Percentiles rank a stretch among this genome's conserved stretches.
Conservation (phyloP, 2,113 vertebrate genomes). For the Macrotus californicus region DNA sequence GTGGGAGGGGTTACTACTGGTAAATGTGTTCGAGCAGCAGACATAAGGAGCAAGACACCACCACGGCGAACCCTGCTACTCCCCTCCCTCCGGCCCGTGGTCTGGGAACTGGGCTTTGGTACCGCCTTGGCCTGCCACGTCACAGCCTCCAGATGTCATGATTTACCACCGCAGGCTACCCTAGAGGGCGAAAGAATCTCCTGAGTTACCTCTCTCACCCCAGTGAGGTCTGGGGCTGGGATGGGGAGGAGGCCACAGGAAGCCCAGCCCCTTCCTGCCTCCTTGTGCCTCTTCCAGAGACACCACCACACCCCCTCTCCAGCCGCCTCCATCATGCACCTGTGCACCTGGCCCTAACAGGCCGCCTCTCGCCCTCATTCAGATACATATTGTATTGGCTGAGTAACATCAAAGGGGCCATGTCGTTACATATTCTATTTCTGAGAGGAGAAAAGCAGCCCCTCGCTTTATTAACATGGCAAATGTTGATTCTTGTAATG, state of each 20-base stretch:
- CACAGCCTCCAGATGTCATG: too few species aligned
- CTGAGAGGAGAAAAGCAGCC: conserved; percentile 78
- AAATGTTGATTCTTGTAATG: conserved; percentile 86
- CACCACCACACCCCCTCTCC: fast-evolving
- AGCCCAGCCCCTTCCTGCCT: neutral
- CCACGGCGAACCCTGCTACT: fast-evolving
- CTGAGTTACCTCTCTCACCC: neutral
- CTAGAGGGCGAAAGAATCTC: neutral
- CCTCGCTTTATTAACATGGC: conserved; percentile 84
- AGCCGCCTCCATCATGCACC: fast-evolving
- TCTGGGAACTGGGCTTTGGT: neutral
- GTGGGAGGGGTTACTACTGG: fast-evolving
- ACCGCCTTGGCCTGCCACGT: fast-evolving
- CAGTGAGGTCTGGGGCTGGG: fast-evolving
- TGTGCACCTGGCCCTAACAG: conserved; percentile 71
- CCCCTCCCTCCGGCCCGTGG: fast-evolving
- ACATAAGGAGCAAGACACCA: neutral
- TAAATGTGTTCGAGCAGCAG: too few species aligned
- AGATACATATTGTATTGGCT: conserved; percentile 85
- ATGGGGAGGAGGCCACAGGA: neutral
- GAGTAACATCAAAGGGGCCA: conserved; percentile 83
- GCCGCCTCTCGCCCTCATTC: conserved; percentile 80
- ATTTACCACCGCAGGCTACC: neutral
- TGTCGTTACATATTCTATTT: conserved; percentile 85
- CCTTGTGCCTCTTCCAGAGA: fast-evolving